Evolutionary conservation across 2,797 vertebrate species (phyloP), one percentile per base, ranked within the genome.

Genomic region (Nyctalus aviator): DNA sequence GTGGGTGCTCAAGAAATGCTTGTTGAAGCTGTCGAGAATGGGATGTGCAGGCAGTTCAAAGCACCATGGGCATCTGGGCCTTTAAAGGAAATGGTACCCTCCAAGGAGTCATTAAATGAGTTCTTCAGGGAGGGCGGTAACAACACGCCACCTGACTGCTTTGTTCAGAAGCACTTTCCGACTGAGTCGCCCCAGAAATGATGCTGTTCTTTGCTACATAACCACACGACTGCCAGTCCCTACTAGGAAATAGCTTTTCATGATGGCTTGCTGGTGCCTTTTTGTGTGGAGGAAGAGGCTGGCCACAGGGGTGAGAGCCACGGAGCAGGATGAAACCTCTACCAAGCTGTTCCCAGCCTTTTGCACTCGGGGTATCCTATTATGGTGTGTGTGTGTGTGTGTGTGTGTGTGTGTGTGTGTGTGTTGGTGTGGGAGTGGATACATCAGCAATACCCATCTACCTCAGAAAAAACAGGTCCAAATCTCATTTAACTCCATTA

Each of bases 401-500:
- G 32, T 27, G 53, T 46, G 66, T 57, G 5, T 44, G 53, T 55
- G 53, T 55, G 53, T 55, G 53, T 55, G 53, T 55, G 48, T 69
- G 53, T 32, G 44, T 25, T 27, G 18, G 20, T 0, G 30, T 14
- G 1, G 48, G 21, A 32, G n/a, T 37, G 15, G 18, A 27, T 78
- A 76, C 5, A 9, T 12, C 14, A 59, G 6, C 20, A 75, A 21
- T 41, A 37, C 8, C 30, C 82, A 84, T 23, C 8, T n/a, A 72
- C 30, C 10, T 86, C 86, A 37, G 23, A n/a, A 93, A 93, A 96
- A 91, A 83, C 21, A 90, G n/a, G 12, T 50, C 20, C 27, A 85
- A 88, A 90, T 50, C 18, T 72, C 35, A 14, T 50, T 76, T 57
- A 82, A 59, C 62, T 93, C 64, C 94, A 62, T 84, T 57, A 93